These are phyloP conservation scores for Nothoprocta pentlandii DNA, from an alignment of 2,113 vertebrate species.

Conservation along the genomic window DNA sequence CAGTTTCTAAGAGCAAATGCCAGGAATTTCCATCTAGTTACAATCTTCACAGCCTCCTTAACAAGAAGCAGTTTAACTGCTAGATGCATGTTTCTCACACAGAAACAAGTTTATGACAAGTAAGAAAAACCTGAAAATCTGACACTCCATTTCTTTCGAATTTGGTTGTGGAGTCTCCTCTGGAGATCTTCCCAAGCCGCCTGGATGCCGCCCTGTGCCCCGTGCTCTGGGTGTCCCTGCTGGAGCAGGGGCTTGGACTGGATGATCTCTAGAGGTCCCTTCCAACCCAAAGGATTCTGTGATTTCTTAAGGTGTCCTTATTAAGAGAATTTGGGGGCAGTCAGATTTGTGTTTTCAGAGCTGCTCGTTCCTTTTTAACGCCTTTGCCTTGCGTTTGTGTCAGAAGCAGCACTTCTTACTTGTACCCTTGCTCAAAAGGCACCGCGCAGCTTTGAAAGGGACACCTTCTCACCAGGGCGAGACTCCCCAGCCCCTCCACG, in stretches of 20 bases:
- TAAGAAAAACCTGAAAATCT: background rate
- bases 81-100: background rate
- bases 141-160: background rate
- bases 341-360: background rate
- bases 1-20: background rate
- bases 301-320: background rate
- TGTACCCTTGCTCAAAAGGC: background rate
- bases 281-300: no score
- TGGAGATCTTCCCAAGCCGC: no score
- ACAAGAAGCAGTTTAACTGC: background rate
- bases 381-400: background rate
- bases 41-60: background rate
- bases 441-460: background rate
- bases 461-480: background rate
- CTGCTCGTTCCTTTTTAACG: background rate
- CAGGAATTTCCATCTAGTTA: slow-evolving; percentile 39
- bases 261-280: no score
- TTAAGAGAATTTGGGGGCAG: background rate
- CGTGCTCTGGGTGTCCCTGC: no score
- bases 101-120: background rate
- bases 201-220: no score
- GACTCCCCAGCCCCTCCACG: background rate
- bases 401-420: no score
- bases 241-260: no score
- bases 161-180: no score